These are phyloP conservation scores for Psophia crepitans DNA, from an alignment of 2,113 vertebrate species.

Conservation along the genomic window DNA sequence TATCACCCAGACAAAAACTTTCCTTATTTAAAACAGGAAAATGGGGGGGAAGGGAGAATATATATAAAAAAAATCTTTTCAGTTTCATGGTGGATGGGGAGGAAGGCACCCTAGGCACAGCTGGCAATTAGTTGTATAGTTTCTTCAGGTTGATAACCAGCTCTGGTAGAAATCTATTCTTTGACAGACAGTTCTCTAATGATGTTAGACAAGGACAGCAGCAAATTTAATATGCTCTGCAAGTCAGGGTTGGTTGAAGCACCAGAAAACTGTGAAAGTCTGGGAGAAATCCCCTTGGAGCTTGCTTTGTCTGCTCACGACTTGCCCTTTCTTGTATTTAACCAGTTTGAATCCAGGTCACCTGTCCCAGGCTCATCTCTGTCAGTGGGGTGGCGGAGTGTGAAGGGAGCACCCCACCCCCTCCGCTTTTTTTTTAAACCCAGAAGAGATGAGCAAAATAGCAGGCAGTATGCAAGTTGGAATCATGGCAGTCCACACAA, in stretches of 20 bases:
- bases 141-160: neutral
- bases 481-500: neutral
- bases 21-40: neutral
- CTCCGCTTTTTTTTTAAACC: neutral
- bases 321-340: neutral
- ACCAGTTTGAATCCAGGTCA: neutral
- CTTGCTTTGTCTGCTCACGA: neutral
- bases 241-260: neutral
- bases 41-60: too few relatives aligned
- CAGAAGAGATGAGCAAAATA: neutral
- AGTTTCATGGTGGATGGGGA: neutral
- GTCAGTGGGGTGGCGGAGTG: neutral
- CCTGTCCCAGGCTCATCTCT: neutral
- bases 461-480: neutral
- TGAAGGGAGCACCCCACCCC: neutral
- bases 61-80: neutral
- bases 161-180: neutral
- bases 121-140: neutral
- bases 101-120: neutral
- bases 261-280: slow-evolving; percentile 15
- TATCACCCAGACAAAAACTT: neutral
- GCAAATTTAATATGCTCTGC: slow-evolving; percentile 2
- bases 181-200: slow-evolving; percentile 15
- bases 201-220: neutral
- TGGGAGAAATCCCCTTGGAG: slow-evolving; percentile 7